Base-by-base conservation (phyloP, 2,888 invertebrate species). In the Melinaea menophilus region DNA sequence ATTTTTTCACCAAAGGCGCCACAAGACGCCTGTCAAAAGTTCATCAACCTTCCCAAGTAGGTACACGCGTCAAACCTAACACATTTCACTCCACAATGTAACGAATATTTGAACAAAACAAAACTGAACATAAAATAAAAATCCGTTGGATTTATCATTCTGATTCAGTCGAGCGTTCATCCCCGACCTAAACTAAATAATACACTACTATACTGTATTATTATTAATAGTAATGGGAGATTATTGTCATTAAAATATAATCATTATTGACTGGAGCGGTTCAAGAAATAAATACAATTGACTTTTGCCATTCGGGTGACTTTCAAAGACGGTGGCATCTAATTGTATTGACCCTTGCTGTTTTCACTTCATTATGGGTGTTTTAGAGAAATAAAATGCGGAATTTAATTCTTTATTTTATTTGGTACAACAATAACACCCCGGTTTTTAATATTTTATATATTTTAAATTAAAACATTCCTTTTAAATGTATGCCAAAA, bases 251-350 rank as follows among this genome's bases (percentile, higher is more conserved):
- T 81, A 81, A 76, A 77, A 76, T 74, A 79, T 75, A 78, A 80
- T 85, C 84, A 84, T 84, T 88, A 88, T 85, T 84, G 76, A 75
- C 83, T 82, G 81, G 79, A 85, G 63, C 86, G 88, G 79, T 71
- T 85, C 79, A 79, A 85, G 86, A 87, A 84, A 84, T 86, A 79
- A 88, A 84, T 77, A 90, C 88, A 89, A 90, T 90, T 82, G 86
- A 89, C 88, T 90, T 83, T 89, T 90, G 83, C 87, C 88, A 81
- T 86, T 86, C 80, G 80, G 85, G 69, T 89, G 88, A 67, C 60
- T 86, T 74, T 82, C 85, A 90, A 90, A 89, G 88, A 89, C 81
- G 76, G 72, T 73, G 75, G 77, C 76, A 76, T 86, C 86, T 86
- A 85, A 88, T 87, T 88, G 79, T 88, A 80, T 86, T 88, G 86